Evolutionary conservation across 2,888 invertebrate species (phyloP).

Genomic region (Auanema freiburgensis): DNA sequence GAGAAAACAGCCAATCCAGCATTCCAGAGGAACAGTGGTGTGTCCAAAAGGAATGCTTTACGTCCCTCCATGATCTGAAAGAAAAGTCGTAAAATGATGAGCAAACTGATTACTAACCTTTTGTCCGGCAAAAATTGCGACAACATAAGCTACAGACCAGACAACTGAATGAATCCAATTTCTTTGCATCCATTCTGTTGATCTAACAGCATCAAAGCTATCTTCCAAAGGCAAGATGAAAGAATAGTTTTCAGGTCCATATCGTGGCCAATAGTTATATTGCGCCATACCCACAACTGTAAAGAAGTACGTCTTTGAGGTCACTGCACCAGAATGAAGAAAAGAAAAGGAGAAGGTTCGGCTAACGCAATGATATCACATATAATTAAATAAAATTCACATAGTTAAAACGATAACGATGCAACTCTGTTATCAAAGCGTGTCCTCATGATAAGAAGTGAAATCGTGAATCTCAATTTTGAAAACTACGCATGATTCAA

Average conservation of each 20-base stretch:
- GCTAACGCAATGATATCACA: too few relatives aligned
- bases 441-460: too few relatives aligned
- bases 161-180: conserved; percentile 75
- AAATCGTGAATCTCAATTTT: too few relatives aligned
- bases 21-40: conserved; percentile 88
- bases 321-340: too few relatives aligned
- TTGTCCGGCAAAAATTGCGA: conserved; percentile 89
- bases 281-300: conserved; percentile 46
- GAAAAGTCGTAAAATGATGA: background rate
- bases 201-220: conserved; percentile 85
- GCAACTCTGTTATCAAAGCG: too few relatives aligned
- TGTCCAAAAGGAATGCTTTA: conserved; percentile 84
- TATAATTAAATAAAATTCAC: too few relatives aligned
- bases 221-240: conserved; percentile 93
- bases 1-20: conserved; percentile 85
- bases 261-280: conserved; percentile 59
- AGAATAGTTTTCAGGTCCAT: conserved; percentile 76
- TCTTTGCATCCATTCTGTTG: conserved; percentile 81
- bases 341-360: too few relatives aligned
- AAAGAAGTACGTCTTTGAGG: background rate
- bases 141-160: conserved; percentile 82
- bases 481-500: too few relatives aligned
- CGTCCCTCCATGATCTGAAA: conserved; percentile 80
- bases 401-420: too few relatives aligned
- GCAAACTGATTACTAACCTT: conserved; percentile 68